Percentiles rank a stretch among this genome's conserved stretches.
Conservation (phyloP, 2,888 invertebrate species). For the Graphium colonna region DNA sequence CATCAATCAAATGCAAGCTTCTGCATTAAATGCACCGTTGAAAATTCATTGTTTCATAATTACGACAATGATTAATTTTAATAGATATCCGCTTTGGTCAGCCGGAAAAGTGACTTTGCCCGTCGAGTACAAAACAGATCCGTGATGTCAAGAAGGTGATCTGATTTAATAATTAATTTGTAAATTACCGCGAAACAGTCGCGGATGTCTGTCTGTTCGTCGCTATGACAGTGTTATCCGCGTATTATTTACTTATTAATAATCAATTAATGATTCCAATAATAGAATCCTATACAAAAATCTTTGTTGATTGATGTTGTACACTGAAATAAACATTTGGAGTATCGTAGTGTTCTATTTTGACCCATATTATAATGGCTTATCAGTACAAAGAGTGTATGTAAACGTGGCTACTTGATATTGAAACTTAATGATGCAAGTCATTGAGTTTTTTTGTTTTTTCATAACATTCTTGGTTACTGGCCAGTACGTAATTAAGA, state of each 20-base stretch:
- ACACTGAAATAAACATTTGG: too few relatives aligned
- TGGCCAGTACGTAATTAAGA: conserved; percentile 19
- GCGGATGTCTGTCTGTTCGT: conserved; percentile 57
- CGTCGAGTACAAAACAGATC: conserved; percentile 46
- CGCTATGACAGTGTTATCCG: conserved; percentile 21
- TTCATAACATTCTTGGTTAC: too few relatives aligned
- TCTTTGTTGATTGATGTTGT: too few relatives aligned
- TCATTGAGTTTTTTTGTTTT: too few relatives aligned
- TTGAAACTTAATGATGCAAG: too few relatives aligned
- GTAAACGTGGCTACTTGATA: too few relatives aligned
- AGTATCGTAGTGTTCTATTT: too few relatives aligned
- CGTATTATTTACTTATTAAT: conserved; percentile 10
- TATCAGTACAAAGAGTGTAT: too few relatives aligned
- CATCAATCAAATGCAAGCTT: conserved; percentile 7
- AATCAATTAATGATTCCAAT: too few relatives aligned
- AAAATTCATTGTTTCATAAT: conserved; percentile 32
- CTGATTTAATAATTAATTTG: conserved; percentile 70
- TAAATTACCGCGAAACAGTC: conserved; percentile 61
- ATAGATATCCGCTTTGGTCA: conserved; percentile 41
- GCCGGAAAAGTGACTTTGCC: conserved; percentile 39
- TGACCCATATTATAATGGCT: too few relatives aligned
- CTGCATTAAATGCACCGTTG: conserved; percentile 24
- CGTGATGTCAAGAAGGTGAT: conserved; percentile 56
- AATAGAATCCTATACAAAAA: too few relatives aligned
- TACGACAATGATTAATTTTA: conserved; percentile 33